Base-by-base conservation (phyloP, 2,888 invertebrate species). In the Tiphia femorata region DNA sequence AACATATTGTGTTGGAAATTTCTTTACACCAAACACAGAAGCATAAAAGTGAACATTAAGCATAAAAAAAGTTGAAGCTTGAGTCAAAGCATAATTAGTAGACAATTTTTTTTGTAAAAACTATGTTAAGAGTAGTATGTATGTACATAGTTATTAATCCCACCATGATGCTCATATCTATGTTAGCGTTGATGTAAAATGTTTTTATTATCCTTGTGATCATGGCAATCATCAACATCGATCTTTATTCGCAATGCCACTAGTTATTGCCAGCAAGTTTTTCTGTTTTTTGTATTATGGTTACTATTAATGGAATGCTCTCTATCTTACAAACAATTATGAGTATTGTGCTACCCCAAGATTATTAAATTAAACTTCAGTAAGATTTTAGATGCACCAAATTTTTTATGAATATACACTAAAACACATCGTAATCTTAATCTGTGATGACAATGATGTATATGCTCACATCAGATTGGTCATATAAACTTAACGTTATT, bases 401-500 rank as follows among this genome's bases (percentile, higher is more conserved):
- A 20, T 40, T 40, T 21, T 40, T n/a, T 19, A 40, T 40, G 12
- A 40, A 14, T 40, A 21, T 40, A 21, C 12, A 40, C 21, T 2
- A 40, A 12, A 6, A 16, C 3, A 40, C 40, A 20, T 19, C 12
- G 14, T 37, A 37, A 19, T 40, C 12, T 40, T 40, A 40, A 40
- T 54, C 64, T 62, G 62, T 65, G 57, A 69, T 69, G 37, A 49
- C 46, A 55, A 40, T 19, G 21, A 40, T 12, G 21, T 40, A 8
- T n/a, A n/a, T n/a, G n/a, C n/a, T n/a, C 25, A 25, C 25, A 8
- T 25, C 5, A 25, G 8, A 25, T 4, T 25, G 8, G 25, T 8
- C 6, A 25, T 6, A 5, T 4, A 25, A 25, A 25, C 8, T 25
- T 6, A 5, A 40, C n/a, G n/a, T n/a, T 40, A 40, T 38, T 10